Evolutionary conservation across 2,797 vertebrate genomes (phyloP).

Genomic region (Tapirus indicus): DNA sequence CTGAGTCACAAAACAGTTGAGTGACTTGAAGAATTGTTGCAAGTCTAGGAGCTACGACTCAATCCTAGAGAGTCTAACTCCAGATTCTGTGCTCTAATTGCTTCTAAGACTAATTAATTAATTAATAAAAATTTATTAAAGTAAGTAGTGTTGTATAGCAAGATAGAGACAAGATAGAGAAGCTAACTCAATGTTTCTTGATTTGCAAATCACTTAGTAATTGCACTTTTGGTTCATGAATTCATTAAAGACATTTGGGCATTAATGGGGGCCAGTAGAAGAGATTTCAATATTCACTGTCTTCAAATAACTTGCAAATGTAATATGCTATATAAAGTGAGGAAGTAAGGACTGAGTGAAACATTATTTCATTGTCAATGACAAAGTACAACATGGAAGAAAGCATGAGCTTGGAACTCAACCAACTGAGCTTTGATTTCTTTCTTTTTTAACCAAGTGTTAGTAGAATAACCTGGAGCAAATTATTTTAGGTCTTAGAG

Average conservation of each 20-base stretch:
- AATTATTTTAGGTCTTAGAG: not conserved
- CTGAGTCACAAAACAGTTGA: not conserved
- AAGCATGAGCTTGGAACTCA: not conserved
- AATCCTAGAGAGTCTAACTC: not conserved
- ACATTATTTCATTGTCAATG: not conserved
- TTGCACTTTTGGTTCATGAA: not conserved
- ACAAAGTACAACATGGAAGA: not conserved
- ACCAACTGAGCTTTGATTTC: not conserved
- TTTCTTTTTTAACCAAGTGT: not conserved
- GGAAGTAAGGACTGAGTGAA: not conserved
- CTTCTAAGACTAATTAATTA: not conserved
- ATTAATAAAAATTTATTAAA: not conserved
- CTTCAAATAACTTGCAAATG: not conserved
- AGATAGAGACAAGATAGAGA: not conserved
- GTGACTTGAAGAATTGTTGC: not conserved
- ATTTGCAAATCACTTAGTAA: not conserved
- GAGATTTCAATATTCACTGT: not conserved
- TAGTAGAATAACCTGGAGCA: not conserved
- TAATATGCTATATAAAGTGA: not conserved
- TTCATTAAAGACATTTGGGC: not conserved
- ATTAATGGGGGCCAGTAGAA: not conserved
- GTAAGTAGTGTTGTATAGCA: not conserved
- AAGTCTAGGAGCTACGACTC: not conserved
- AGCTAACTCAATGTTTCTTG: not conserved
- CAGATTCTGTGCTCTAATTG: not conserved